A percentile compares a stretch with the other conserved stretches of the same genome.
Conservation (phyloP, 2,797 vertebrate genomes). For the Sandelia bainsii region DNA sequence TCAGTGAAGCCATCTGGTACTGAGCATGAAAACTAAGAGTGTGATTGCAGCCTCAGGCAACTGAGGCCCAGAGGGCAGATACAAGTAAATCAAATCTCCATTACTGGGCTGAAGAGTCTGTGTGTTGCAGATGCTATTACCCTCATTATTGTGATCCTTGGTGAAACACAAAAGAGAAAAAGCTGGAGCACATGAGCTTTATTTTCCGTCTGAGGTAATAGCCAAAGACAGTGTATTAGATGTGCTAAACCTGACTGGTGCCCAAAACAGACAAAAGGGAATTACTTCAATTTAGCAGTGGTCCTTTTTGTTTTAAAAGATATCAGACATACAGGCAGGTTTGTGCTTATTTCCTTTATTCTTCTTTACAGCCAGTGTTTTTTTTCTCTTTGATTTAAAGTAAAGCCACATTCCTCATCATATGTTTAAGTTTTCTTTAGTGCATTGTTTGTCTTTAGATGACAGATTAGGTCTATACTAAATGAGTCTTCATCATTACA, state of each 20-base stretch:
- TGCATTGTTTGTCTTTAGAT: constrained; percentile 29
- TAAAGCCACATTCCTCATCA: background rate
- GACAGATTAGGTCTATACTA: constrained; percentile 27
- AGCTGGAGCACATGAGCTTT: constrained; percentile 14
- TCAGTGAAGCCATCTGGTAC: constrained; percentile 23
- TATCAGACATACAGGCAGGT: background rate
- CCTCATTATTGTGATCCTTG: constrained; percentile 58
- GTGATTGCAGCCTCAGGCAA: constrained; percentile 47
- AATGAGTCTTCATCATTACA: constrained; percentile 46
- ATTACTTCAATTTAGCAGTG: constrained; percentile 7
- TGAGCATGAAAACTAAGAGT: constrained; percentile 27
- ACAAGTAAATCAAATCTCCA: constrained; percentile 68
- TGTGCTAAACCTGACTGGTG: background rate
- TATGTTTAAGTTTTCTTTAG: background rate
- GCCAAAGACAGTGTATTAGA: constrained; percentile 13
- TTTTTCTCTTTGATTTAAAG: constrained; percentile 1
- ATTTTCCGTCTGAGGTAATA: constrained; percentile 21
- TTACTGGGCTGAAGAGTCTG: constrained; percentile 44
- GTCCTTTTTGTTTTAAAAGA: constrained; percentile 10
- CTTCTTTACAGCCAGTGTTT: background rate
- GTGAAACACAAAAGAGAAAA: constrained; percentile 38
- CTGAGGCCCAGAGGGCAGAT: constrained; percentile 55
- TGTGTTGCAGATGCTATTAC: constrained; percentile 61
- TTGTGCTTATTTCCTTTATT: background rate
- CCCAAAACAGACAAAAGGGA: background rate